Conservation (phyloP, 2,888 invertebrate species). For the Melinaea menophilus region DNA sequence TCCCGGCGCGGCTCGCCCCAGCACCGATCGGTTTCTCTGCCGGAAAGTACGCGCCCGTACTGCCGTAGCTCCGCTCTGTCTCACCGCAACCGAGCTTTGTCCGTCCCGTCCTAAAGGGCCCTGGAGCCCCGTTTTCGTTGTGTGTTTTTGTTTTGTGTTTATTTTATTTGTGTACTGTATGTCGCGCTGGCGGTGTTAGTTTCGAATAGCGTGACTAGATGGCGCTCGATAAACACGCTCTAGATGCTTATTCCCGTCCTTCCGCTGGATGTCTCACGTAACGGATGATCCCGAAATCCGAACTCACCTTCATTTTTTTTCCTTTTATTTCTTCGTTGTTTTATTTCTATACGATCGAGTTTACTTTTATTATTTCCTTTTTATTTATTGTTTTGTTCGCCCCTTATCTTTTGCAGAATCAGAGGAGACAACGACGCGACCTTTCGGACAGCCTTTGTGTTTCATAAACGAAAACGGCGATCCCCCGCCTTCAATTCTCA, state of each 20-base stretch:
- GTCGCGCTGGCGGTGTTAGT: conserved; percentile 71
- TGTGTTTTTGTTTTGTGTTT: conserved; percentile 61
- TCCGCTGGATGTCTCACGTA: conserved; percentile 51
- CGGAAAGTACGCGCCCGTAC: conserved; percentile 85
- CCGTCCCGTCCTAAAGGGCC: conserved; percentile 68
- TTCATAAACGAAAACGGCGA: conserved; percentile 78
- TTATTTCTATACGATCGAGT: conserved; percentile 34
- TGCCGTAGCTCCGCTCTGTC: conserved; percentile 68
- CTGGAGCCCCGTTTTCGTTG: conserved; percentile 68
- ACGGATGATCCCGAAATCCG: conserved; percentile 32
- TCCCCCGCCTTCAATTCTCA: conserved; percentile 74
- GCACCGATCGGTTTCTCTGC: conserved; percentile 90
- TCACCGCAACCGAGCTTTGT: conserved; percentile 69
- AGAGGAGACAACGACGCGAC: conserved; percentile 80
- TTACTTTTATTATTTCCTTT: conserved; percentile 40
- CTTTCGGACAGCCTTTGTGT: conserved; percentile 89
- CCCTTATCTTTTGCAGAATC: conserved; percentile 70
- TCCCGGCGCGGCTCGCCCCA: conserved; percentile 83
- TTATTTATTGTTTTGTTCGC: conserved; percentile 52
- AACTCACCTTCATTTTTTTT: conserved; percentile 28
- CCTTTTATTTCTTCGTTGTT: conserved; percentile 38
- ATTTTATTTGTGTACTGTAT: conserved; percentile 45
- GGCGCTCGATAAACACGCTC: conserved; percentile 63
- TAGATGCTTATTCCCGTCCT: conserved; percentile 68
- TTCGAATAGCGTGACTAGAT: conserved; percentile 66